Base-by-base conservation (phyloP, 1,140 invertebrate genomes). In the Drosophila sp. region DNA sequence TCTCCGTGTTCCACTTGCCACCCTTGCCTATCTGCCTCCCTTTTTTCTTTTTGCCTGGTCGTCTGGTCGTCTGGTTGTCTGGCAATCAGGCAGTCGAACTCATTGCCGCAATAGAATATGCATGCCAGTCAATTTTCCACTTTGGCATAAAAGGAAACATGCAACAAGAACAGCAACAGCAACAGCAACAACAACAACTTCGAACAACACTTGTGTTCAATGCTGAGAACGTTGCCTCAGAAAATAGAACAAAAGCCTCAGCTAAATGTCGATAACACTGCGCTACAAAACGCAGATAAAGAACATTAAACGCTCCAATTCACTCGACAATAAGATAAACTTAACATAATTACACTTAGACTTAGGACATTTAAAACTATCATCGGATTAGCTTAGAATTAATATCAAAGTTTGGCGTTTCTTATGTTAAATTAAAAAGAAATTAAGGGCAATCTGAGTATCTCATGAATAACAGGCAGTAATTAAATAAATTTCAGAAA, bases 71-170 rank as follows among this genome's bases (percentile, higher is more conserved):
- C 71, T 70, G 58, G 29, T 38, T 70, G 72, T 76, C 72, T 76
- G 76, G 72, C 67, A 56, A 50, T 67, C 75, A 66, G 79, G 76
- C 58, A 63, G 72, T 45, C 66, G 53, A 50, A 64, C 57, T 50
- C 43, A 75, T 64, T 56, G 62, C 61, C 56, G 34, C 69, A 61
- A 29, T 45, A 70, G 65, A 70, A 74, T 74, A 80, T 89, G 84
- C 83, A 83, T 83, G 83, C 87, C 83, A 89, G 83, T 89, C 83
- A 89, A 89, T 89, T 89, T 89, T 84, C 79, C 83, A 89, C 83
- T 89, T 89, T 89, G 84, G 83, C 84, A 21, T 80, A 80, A 80
- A 89, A 89, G 83, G 83, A 79, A 87, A 77, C 79, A 89, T 80
- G 83, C 83, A 82, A 78, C 61, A 76, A 48, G 7, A 51, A 57